phyloP scores from a whole-genome alignment of 2,888 invertebrate species.

The Dolichopus griseipennis region DNA sequence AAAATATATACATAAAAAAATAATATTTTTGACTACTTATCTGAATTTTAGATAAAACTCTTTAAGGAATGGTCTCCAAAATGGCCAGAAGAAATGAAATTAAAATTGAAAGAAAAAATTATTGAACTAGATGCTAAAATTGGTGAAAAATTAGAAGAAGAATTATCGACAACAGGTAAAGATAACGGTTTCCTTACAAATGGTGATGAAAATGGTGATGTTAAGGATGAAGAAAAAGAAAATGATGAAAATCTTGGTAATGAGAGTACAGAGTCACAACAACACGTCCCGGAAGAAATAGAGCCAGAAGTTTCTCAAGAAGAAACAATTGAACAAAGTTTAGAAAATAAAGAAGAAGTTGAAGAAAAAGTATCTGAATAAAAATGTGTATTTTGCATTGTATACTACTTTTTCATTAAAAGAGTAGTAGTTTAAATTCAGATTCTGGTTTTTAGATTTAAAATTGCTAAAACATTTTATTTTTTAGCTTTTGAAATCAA shows the following conservation, averaged over 20 bases:
- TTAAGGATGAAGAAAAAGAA: constrained; percentile 18
- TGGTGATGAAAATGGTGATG: constrained; percentile 23
- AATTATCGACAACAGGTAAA: constrained; percentile 31
- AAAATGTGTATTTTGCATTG: neutral
- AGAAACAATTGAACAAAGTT: constrained; percentile 21
- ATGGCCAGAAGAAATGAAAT: constrained; percentile 67
- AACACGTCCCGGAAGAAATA: constrained; percentile 10
- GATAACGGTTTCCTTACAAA: constrained; percentile 23
- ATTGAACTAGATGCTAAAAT: constrained; percentile 64
- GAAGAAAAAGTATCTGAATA: neutral
- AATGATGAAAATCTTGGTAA: constrained; percentile 13
- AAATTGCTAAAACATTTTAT: too few relatives aligned
- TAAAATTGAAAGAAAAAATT: constrained; percentile 58
- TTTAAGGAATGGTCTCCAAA: constrained; percentile 76
- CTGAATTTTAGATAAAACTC: constrained; percentile 58
- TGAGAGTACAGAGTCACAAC: constrained; percentile 3
- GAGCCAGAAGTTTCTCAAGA: constrained; percentile 17
- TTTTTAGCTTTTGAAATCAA: too few relatives aligned
- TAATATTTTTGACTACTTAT: neutral
- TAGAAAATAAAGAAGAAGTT: constrained; percentile 20
- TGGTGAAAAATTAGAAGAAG: constrained; percentile 57
- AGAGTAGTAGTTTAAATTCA: too few relatives aligned
- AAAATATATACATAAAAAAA: constrained; percentile 12
- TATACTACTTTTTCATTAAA: too few relatives aligned
- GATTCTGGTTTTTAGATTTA: too few relatives aligned